Percentiles rank a stretch among this genome's conserved stretches.
phyloP scores from a whole-genome alignment of 2,113 vertebrate genomes.

The Pollachius pollachius region DNA sequence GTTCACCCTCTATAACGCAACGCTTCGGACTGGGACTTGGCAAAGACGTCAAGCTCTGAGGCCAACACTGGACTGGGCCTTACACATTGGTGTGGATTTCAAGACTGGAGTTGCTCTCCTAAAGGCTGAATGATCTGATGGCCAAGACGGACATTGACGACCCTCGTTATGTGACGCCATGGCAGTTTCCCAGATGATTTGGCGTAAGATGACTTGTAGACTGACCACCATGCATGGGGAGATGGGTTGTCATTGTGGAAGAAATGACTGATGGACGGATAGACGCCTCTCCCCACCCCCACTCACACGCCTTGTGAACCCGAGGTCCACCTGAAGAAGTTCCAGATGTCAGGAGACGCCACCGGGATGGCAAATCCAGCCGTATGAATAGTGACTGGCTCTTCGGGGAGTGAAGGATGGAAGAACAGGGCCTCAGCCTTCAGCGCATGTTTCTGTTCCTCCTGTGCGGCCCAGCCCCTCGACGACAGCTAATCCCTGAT shows the following conservation, averaged over 20 bases:
- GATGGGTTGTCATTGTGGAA: constrained; percentile 10
- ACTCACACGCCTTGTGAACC: background rate
- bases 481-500: constrained; percentile 92
- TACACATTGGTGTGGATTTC: constrained; percentile 24
- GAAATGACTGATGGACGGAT: constrained; percentile 29
- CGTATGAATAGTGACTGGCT: constrained; percentile 31
- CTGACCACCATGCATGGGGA: constrained; percentile 12
- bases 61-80: constrained; percentile 23
- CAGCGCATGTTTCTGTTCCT: constrained; percentile 86
- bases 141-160: constrained; percentile 9
- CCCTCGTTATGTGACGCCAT: constrained; percentile 7
- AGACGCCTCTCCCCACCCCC: background rate
- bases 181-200: constrained; percentile 33
- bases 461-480: constrained; percentile 88
- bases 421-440: constrained; percentile 56
- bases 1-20: background rate
- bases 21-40: constrained; percentile 3
- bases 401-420: constrained; percentile 42
- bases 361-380: constrained; percentile 29
- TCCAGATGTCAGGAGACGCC: constrained; percentile 15
- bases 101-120: constrained; percentile 9
- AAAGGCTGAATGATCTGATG: constrained; percentile 3
- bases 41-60: constrained; percentile 9
- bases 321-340: constrained; percentile 16
- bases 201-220: constrained; percentile 17